These are phyloP conservation scores for Ditylenchus dipsaci DNA, from an alignment of 1,140 invertebrate genomes.

Conservation along the genomic window DNA sequence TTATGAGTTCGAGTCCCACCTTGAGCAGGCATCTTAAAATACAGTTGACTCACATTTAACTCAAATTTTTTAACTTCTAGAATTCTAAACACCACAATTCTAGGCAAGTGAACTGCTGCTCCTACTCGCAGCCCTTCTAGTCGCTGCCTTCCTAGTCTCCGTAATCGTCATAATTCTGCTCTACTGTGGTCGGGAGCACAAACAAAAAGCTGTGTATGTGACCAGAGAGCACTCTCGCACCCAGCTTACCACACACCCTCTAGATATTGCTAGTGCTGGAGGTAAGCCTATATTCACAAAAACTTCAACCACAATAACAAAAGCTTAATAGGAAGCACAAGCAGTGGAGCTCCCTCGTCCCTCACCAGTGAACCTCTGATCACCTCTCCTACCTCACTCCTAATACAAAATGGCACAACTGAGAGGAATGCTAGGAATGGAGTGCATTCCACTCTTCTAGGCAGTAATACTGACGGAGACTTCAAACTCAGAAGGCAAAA, in stretches of 20 bases:
- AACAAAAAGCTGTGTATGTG: conserved; percentile 47
- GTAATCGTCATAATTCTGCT: conserved; percentile 38
- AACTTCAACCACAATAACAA: background rate
- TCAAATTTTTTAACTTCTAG: too few species aligned
- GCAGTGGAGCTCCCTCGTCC: background rate
- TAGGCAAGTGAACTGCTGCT: conserved; percentile 44
- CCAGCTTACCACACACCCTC: conserved; percentile 20
- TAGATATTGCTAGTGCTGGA: conserved; percentile 10
- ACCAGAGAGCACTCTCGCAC: conserved; percentile 42
- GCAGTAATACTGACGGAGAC: background rate
- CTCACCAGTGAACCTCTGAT: conserved; percentile 18
- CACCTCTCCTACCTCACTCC: background rate
- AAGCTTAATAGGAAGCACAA: background rate
- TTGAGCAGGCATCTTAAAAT: too few species aligned
- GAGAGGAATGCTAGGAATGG: conserved; percentile 11
- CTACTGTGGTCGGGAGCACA: conserved; percentile 41
- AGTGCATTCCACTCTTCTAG: background rate
- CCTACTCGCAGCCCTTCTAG: conserved; percentile 38
- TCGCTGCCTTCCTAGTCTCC: conserved; percentile 38
- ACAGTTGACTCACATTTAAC: too few species aligned
- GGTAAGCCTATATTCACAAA: background rate
- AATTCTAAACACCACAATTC: background rate
- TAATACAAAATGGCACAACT: conserved; percentile 10
- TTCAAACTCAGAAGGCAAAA: background rate
- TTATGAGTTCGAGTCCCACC: too few species aligned